A percentile compares a stretch with the other conserved stretches of the same genome.
phyloP scores from a whole-genome alignment of 1,140 invertebrate species.

The Drosophila dunni region DNA sequence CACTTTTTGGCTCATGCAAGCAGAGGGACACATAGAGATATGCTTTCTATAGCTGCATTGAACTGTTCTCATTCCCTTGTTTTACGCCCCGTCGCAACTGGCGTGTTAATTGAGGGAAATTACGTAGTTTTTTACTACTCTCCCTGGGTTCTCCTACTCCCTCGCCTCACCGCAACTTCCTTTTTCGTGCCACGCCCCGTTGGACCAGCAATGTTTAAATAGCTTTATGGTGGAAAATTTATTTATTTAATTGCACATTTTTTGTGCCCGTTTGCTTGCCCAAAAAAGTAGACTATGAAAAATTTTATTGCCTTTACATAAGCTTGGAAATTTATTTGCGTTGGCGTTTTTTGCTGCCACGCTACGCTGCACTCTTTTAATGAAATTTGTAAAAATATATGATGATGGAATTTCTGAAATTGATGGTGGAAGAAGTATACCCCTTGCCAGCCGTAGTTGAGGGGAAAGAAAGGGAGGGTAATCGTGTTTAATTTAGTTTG shows the following conservation, averaged over 20 bases:
- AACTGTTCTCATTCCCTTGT: conserved; percentile 30
- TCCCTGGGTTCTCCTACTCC: not conserved
- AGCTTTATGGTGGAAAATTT: conserved; percentile 73
- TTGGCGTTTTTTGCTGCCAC: not conserved
- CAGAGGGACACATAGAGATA: conserved; percentile 4
- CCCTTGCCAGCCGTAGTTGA: too few species aligned
- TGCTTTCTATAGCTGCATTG: conserved; percentile 39
- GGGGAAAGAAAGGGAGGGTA: too few species aligned
- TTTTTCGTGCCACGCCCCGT: conserved; percentile 28
- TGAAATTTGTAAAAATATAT: conserved; percentile 64
- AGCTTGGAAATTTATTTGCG: conserved; percentile 67
- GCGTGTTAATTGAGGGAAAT: conserved; percentile 82
- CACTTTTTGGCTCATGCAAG: not conserved
- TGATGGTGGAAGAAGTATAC: not conserved
- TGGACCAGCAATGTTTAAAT: conserved; percentile 34
- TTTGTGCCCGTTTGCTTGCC: conserved; percentile 23
- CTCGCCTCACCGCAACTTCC: not conserved
- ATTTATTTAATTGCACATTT: conserved; percentile 78
- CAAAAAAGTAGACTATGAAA: conserved; percentile 63
- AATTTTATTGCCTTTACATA: conserved; percentile 62
- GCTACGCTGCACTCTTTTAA: conserved; percentile 32
- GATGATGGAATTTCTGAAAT: conserved; percentile 13
- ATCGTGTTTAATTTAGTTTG: too few species aligned
- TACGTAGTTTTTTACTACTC: conserved; percentile 62
- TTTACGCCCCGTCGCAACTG: conserved; percentile 47